phyloP scores from a whole-genome alignment of 2,888 invertebrate species.

The Teinopalpus imperialis region DNA sequence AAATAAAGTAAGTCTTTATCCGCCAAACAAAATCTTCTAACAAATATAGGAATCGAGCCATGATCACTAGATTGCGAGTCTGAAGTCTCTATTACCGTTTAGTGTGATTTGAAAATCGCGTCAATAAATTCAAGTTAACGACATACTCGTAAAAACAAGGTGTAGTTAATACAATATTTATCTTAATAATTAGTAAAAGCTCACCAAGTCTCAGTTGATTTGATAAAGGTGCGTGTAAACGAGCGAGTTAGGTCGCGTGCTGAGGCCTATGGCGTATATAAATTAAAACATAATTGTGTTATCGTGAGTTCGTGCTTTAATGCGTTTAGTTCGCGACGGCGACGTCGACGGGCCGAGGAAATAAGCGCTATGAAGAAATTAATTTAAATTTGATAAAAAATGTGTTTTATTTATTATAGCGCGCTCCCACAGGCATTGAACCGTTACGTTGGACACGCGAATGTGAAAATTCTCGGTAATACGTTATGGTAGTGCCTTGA shows the following conservation, averaged over 20 bases:
- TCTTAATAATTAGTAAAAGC: constrained; percentile 80
- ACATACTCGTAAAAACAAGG: constrained; percentile 62
- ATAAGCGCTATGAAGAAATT: constrained; percentile 43
- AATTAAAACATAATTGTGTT: constrained; percentile 82
- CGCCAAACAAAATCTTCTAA: too few relatives aligned
- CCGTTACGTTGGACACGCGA: constrained; percentile 19
- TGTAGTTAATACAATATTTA: constrained; percentile 75
- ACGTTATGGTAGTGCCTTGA: constrained; percentile 14
- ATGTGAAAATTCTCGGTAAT: constrained; percentile 21
- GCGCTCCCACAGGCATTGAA: constrained; percentile 19
- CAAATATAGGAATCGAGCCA: too few relatives aligned
- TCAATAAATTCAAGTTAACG: constrained; percentile 56
- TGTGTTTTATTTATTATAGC: constrained; percentile 25
- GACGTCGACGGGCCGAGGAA: constrained; percentile 39
- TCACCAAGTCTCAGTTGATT: constrained; percentile 64
- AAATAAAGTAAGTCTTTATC: too few relatives aligned
- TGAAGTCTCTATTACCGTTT: too few relatives aligned
- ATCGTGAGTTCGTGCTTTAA: constrained; percentile 78
- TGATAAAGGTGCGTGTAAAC: constrained; percentile 75
- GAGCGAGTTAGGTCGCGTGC: constrained; percentile 60
- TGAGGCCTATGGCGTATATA: constrained; percentile 68
- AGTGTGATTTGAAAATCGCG: constrained; percentile 40
- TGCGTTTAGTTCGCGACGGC: constrained; percentile 54
- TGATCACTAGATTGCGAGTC: too few relatives aligned
- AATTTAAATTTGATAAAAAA: constrained; percentile 37